Evolutionary conservation across 2,797 vertebrate species (phyloP), one percentile per base, ranked within the genome.

Genomic region (Rhodeus uyekii): DNA sequence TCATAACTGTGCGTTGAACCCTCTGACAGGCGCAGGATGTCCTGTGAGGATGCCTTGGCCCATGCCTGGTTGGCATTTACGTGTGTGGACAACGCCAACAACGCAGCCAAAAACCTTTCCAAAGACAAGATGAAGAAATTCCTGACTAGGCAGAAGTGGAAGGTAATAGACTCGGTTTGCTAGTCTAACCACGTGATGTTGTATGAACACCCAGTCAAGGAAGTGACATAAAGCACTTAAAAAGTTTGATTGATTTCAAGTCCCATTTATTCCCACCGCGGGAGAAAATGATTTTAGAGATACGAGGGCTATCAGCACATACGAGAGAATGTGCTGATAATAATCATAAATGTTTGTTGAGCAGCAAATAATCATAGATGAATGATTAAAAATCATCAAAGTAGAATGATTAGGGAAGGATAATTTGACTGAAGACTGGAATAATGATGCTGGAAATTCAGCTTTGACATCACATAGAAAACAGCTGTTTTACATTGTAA

Each of bases 71-170:
- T 96, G 88, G 91, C 91, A 0, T 92, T 88, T 22, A 88, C 88
- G 24, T 88, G 90, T 19, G 85, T 81, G 80, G 89, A 91, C 61
- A 80, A 77, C 5, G 60, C 88, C 81, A 84, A 85, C 5, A 67
- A 87, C 77, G 83, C 84, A 80, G 87, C 87, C 44, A 96, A 91
- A 88, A 90, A 19, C 1, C 94, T 97, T 75, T 93, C 95, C 1
- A 97, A 97, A 89, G 93, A 96, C 81, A 95, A 94, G 87, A 96
- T 97, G 89, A 96, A 94, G 86, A 94, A 90, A 87, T 97, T 96
- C 90, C 89, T 97, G 64, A 94, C 94, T 0, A 93, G 89, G 61
- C 94, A 94, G 82, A 97, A 97, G 89, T 97, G 96, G 96, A 96
- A 96, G 96, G 96, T 96, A 88, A 63, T 10, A 13, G 5, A n/a